Percentiles rank a stretch among this genome's conserved stretches.
Evolutionary conservation across 37 sponge, comb jelly and placozoan genomes (phyloP).

Genomic region (Halichondria panicea): DNA sequence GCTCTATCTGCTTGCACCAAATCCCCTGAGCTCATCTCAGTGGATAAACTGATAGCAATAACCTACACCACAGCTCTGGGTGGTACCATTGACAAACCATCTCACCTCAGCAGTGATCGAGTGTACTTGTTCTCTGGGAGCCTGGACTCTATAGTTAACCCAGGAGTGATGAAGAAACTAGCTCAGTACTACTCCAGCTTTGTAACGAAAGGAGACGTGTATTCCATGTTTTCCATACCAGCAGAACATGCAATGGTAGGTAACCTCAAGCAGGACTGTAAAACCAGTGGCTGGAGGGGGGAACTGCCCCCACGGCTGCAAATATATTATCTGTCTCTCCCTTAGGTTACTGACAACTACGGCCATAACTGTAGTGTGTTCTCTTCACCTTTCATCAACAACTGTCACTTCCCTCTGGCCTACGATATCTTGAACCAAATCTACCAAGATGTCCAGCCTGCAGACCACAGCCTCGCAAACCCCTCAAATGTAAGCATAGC

Average conservation of each 20-base stretch:
- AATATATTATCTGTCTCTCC: too few species aligned
- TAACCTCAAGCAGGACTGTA: too few species aligned
- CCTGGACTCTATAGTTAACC: constrained; percentile 57
- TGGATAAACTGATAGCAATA: constrained; percentile 52
- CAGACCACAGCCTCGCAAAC: constrained; percentile 23
- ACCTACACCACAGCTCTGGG: constrained; percentile 47
- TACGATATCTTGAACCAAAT: constrained; percentile 64
- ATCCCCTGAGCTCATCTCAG: constrained; percentile 48
- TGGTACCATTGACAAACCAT: constrained; percentile 48
- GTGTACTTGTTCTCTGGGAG: constrained; percentile 76
- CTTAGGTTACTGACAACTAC: constrained; percentile 67
- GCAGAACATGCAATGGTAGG: constrained; percentile 62
- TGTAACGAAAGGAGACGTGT: constrained; percentile 9
- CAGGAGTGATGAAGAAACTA: constrained; percentile 64
- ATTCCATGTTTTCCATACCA: constrained; percentile 47
- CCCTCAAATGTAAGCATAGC: constrained; percentile 42
- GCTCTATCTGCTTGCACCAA: constrained; percentile 57
- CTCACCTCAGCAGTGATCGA: constrained; percentile 27
- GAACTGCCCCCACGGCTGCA: too few species aligned
- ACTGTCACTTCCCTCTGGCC: constrained; percentile 71
- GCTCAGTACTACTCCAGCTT: constrained; percentile 60
- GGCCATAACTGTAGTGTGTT: constrained; percentile 52
- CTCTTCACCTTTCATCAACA: constrained; percentile 70
- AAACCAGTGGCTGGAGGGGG: too few species aligned
- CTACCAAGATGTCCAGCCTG: constrained; percentile 65